Base-by-base conservation (phyloP, 2,113 vertebrate species). In the Gorsachius goisagi region DNA sequence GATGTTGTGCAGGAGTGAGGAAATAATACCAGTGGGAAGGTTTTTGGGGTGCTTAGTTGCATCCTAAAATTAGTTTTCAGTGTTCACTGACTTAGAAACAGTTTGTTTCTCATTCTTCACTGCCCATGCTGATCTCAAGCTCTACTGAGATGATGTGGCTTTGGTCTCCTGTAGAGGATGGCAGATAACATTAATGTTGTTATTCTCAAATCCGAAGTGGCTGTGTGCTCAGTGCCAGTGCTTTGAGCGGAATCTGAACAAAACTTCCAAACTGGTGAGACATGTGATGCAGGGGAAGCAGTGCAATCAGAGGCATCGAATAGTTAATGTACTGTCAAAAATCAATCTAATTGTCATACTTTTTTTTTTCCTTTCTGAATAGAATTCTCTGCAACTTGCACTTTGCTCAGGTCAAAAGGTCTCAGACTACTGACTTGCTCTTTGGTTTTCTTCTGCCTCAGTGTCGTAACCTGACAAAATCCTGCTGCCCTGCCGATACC, bases 271-370 rank as follows among this genome's bases (percentile, higher is more conserved):
- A 45, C 44, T 60, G 24, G 26, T 47, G 52, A n/a, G 41, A 18
- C n/a, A n/a, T 4, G 2, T 8, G 28, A 53, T 69, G 27, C 44
- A 81, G 20, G 23, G 23, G 44, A 78, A 85, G 33, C 55, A 64
- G n/a, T 0, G 1, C 20, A 18, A 3, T 67, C 28, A 17, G 44
- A 49, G 56, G 12, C n/a, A 23, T 71, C 6, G 10, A 41, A 15
- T 32, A 72, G 26, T 79, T 52, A 32, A 75, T 1, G 1, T 45
- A 37, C 41, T 87, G 15, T 62, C 35, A 79, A 69, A 82, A 68
- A 20, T 24, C 30, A 22, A 3, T 37, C 16, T 26, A n/a, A 84
- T 49, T 47, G 62, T 59, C 50, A 90, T 27, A 17, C 47, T 35
- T 16, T 5, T 20, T 49, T 56, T 49, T 30, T n/a, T n/a, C n/a